Evolutionary conservation across 2,888 invertebrate species (phyloP), one percentile per base, ranked within the genome.

Genomic region (Trachelus iudaicus): DNA sequence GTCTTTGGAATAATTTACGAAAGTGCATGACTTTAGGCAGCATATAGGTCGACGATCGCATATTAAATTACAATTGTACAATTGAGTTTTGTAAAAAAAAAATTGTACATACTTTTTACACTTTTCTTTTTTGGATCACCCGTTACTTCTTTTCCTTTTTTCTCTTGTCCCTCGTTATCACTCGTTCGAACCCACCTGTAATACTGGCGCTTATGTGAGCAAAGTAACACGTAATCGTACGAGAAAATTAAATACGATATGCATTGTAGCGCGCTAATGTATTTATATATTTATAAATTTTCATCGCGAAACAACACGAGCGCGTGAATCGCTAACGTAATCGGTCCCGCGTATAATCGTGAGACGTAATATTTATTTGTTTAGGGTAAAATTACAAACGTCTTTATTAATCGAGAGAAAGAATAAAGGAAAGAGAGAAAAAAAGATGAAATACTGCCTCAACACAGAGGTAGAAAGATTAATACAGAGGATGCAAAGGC

Each of bases 51-150:
- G 23, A 23, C 23, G 56, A 56, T 56, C 56, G 15, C 56, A 56
- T 56, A 83, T 83, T 88, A 88, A 86, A 88, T 88, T 89, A 89
- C 88, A 89, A 86, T 87, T 89, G 86, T 89, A 89, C 88, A 89
- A 84, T 85, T 75, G 75, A 78, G 80, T 75, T 76, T 75, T 86
- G 85, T 88, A 86, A 87, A 56, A 40, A 40, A 87, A 84, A 88
- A 89, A 86, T 87, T 85, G 82, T 88, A 87, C 86, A 88, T 81
- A 84, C 76, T 87, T 86, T 86, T 83, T 86, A 84, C 84, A 85
- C 76, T 74, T 79, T 78, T 76, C 75, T 73, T 75, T 4, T 77
- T n/a, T n/a, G n/a, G 15, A 23, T 23, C 23, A 56, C 56, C 23
- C 23, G 23, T 23, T 56, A 56, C 9, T 23, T 74, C 23, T 30